These are phyloP conservation scores for Parnassius smintheus DNA, from an alignment of 2,888 invertebrate species.

Conservation along the genomic window DNA sequence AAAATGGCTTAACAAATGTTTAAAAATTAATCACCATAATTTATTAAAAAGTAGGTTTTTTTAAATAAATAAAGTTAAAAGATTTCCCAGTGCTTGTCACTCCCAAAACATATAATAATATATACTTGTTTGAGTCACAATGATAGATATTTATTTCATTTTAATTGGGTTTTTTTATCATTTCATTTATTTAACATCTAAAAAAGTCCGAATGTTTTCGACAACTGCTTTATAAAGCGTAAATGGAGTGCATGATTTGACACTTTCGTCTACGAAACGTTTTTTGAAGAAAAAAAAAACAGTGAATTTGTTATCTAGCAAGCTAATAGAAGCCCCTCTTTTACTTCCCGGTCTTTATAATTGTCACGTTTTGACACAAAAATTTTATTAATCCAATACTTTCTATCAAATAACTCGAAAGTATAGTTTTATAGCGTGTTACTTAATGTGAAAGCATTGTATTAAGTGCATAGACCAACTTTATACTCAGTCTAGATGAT, in stretches of 20 bases:
- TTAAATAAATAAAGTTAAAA: too few relatives aligned
- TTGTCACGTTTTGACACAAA: slow-evolving; percentile 68
- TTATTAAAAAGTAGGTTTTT: too few relatives aligned
- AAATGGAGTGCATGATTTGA: slow-evolving; percentile 77
- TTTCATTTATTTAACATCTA: not conserved
- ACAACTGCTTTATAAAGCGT: slow-evolving; percentile 47
- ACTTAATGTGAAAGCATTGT: not conserved
- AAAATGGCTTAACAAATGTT: too few relatives aligned
- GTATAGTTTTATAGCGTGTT: slow-evolving; percentile 5
- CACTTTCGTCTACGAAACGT: slow-evolving; percentile 70
- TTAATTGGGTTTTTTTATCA: too few relatives aligned
- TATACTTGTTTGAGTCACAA: too few relatives aligned
- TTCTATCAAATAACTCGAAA: slow-evolving; percentile 52
- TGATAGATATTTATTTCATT: too few relatives aligned
- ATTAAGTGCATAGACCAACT: not conserved
- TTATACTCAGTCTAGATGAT: too few relatives aligned
- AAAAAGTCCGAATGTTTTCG: slow-evolving; percentile 49
- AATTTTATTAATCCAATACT: slow-evolving; percentile 70
- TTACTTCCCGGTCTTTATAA: slow-evolving; percentile 43
- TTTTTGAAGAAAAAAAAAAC: slow-evolving; percentile 73
- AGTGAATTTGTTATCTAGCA: slow-evolving; percentile 50
- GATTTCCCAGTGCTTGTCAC: too few relatives aligned
- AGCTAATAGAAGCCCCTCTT: slow-evolving; percentile 49
- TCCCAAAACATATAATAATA: too few relatives aligned
- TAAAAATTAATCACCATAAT: too few relatives aligned